Base-by-base conservation (phyloP, 2,797 vertebrate genomes). In the Rhodeus uyekii region DNA sequence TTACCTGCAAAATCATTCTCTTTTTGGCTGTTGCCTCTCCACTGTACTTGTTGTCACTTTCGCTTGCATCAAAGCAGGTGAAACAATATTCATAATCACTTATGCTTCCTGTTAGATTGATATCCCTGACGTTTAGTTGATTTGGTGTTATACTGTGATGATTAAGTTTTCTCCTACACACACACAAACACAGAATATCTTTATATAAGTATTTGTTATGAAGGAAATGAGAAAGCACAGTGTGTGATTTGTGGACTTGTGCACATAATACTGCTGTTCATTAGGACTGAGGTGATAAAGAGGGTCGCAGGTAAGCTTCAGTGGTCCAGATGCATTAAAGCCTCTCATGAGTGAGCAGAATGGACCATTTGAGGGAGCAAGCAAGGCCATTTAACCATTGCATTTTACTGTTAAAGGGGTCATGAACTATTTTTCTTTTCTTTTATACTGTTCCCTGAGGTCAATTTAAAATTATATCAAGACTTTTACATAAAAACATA, bases 301-400 rank as follows among this genome's bases (percentile, higher is more conserved):
- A 80, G 53, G 78, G 78, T 80, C 65, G 69, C 48, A 55, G 77
- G 27, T 80, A 27, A 80, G 50, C 67, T 44, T 2, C 77, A 58
- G 65, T 79, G 18, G 36, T 79, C 36, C 53, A 80, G 65, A 46
- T 38, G 60, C 65, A 69, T 80, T 71, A 80, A 79, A 58, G 65
- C 64, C 36, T 58, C 36, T 42, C 6, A 61, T 80, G 53, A 72
- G 39, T 36, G 55, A 80, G 14, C 13, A 55, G 55, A n/a, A n/a
- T n/a, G n/a, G 39, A 34, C 50, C 50, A 71, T 80, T 44, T 38
- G n/a, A 68, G 39, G 27, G 10, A 60, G 53, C 50, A 39, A 71
- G 50, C 65, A 46, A 61, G 27, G 78, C 67, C 22, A 80, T 80
- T 80, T 80, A 60, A 71, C 48, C 67, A 80, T 72, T 72, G 61